Percentiles rank a stretch among this genome's conserved stretches.
phyloP scores from a whole-genome alignment of 1,140 invertebrate genomes.

The Halesus radiatus region DNA sequence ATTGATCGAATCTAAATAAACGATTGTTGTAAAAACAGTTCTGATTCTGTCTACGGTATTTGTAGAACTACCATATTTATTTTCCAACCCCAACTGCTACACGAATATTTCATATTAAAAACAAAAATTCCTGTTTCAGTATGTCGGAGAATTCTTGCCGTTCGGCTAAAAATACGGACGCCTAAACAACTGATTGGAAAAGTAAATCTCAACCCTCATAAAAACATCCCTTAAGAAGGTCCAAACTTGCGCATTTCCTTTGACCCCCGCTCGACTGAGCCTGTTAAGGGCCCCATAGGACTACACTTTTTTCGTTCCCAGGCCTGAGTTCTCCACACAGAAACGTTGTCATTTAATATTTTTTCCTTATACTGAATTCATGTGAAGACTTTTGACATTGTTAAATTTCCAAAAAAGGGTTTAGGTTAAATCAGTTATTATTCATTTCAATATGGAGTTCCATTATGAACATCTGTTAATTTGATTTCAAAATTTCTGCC shows the following conservation, averaged over 20 bases:
- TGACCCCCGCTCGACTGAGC: slow-evolving; percentile 10
- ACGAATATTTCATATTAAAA: no score
- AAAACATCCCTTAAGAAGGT: slow-evolving; percentile 25
- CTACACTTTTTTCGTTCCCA: background rate
- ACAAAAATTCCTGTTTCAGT: no score
- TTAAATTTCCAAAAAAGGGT: background rate
- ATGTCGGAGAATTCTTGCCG: no score
- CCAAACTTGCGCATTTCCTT: slow-evolving; percentile 21
- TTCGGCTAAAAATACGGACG: no score
- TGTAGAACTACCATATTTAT: no score
- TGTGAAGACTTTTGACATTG: no score
- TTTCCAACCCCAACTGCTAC: no score
- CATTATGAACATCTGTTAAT: no score
- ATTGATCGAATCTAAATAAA: no score
- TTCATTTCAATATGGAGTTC: background rate
- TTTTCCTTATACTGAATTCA: slow-evolving; percentile 19
- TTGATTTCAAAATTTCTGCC: no score
- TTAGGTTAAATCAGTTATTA: background rate
- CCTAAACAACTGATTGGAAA: background rate
- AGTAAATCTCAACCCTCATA: slow-evolving; percentile 25
- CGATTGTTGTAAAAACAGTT: no score
- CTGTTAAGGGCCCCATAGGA: background rate
- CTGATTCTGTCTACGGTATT: no score
- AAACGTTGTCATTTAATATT: slow-evolving; percentile 14
- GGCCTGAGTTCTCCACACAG: background rate